Base-by-base conservation (phyloP, 2,113 vertebrate genomes). In the Dolichallabes microphthalmus region DNA sequence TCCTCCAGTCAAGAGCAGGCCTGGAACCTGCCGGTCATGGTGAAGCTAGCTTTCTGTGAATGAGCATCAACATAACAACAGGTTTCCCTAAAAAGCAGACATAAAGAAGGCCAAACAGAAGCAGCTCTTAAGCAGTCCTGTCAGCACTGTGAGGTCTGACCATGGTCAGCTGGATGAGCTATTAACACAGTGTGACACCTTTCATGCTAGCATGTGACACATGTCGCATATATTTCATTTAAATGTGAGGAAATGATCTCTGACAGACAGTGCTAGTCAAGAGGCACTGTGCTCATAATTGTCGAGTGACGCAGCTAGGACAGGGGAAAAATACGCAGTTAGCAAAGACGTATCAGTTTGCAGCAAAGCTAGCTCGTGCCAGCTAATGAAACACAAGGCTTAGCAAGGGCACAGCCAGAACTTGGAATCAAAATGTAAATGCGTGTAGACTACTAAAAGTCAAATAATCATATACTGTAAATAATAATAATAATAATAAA, bases 141-240 rank as follows among this genome's bases (percentile, higher is more conserved):
- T 88, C 80, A 85, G 75, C 52, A 22, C 30, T 4, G 11, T 52
- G 55, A 20, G 45, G 22, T 45, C 77, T 80, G 84, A 85, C 87
- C 81, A 90, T 85, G 82, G 88, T 92, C 92, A 90, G 91, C 92
- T 94, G 92, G 88, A 32, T 85, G 89, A 85, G 91, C 88, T 78
- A 85, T 87, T 83, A 90, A 69, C 82, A 82, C 89, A 89, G 66
- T 15, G 86, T 90, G 90, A 91, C 91, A 92, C 92, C 87, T 69
- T 88, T 75, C 88, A 90, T 88, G 91, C 86, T 84, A 91, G 85
- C 81, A 85, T 91, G 80, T 92, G 88, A 93, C 91, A 91, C 89
- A 92, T 87, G 86, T 87, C 86, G 87, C 83, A 88, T 82, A 82
- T 80, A 8, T 64, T 88, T 89, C 88, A 87, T 89, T 83, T 71